Base-by-base conservation (phyloP, 2,113 vertebrate genomes). In the Corythaixoides concolor region DNA sequence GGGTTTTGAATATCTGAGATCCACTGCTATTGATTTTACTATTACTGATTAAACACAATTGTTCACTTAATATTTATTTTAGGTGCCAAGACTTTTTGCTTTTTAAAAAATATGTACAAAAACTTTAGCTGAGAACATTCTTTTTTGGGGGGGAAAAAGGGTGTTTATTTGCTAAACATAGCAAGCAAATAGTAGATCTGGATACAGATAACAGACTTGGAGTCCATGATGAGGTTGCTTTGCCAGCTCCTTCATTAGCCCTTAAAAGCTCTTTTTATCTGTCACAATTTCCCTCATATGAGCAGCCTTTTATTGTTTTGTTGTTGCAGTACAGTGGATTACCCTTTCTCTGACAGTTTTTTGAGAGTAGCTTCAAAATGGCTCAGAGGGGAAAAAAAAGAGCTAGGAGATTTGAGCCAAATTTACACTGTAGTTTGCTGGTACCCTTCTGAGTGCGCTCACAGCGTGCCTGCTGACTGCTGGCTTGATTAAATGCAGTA, bases 391-490 rank as follows among this genome's bases (percentile, higher is more conserved):
- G 39, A 76, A 62, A 37, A 88, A 76, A 88, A 13, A 12, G 13
- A 59, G 4, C 15, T 45, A 21, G 27, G 72, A 87, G 28, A 35
- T 47, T 19, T 66, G 33, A 73, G 28, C 33, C 45, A 70, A 37
- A 50, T 47, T 76, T 52, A 14, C 1, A 0, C 45, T 52, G 32
- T 20, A 41, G 62, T 43, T 85, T 76, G 32, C 58, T 81, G 63
- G 28, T 72, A 66, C 18, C 15, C 39, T 78, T 88, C 49, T n/a
- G 49, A 56, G 35, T 37, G 39, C 0, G 0, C 58, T 95, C 8
- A 6, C 24, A 62, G 58, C 1, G 1, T 1, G 0, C 35, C 35
- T 1, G 0, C 35, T 41, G 58, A 26, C 49, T 82, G 35, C 53
- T 76, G 70, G 58, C n/a, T 73, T 58, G 28, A 53, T 69, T 78